A percentile compares a stretch with the other conserved stretches of the same genome.
These are phyloP conservation scores for Ceratosolen fusciceps DNA, from an alignment of 1,140 invertebrate species.

Conservation along the genomic window DNA sequence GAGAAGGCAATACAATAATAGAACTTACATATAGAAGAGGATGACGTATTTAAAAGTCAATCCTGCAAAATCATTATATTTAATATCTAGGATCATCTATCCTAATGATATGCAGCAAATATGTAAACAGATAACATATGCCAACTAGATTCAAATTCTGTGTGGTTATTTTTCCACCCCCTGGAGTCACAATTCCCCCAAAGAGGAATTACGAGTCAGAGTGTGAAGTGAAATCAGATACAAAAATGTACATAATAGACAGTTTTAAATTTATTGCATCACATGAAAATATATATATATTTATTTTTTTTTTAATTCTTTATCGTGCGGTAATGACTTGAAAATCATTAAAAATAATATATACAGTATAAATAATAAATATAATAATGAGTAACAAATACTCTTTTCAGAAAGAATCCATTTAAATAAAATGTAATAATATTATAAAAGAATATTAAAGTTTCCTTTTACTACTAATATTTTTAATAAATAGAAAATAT, in stretches of 20 bases:
- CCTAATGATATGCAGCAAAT: not conserved
- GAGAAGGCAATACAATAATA: not conserved
- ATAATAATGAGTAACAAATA: too few relatives aligned
- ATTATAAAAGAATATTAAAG: too few relatives aligned
- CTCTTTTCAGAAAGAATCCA: too few relatives aligned
- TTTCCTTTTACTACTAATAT: too few relatives aligned
- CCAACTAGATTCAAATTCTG: not conserved
- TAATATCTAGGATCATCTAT: not conserved
- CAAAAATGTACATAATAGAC: not conserved
- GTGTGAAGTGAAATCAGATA: not conserved
- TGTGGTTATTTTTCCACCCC: not conserved
- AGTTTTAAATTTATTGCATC: not conserved
- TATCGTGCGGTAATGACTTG: too few relatives aligned
- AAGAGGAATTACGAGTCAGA: not conserved
- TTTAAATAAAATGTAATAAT: too few relatives aligned
- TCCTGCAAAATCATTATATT: not conserved
- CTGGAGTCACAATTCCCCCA: not conserved
- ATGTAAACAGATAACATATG: not conserved
- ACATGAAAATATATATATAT: too few relatives aligned
- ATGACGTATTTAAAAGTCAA: not conserved
- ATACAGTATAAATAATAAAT: too few relatives aligned
- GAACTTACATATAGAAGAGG: not conserved
- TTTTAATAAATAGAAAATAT: too few relatives aligned
- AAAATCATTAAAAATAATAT: too few relatives aligned
- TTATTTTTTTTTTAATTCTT: too few relatives aligned